Conservation (phyloP, 2,113 vertebrate genomes). For the Xiphophorus couchianus region DNA sequence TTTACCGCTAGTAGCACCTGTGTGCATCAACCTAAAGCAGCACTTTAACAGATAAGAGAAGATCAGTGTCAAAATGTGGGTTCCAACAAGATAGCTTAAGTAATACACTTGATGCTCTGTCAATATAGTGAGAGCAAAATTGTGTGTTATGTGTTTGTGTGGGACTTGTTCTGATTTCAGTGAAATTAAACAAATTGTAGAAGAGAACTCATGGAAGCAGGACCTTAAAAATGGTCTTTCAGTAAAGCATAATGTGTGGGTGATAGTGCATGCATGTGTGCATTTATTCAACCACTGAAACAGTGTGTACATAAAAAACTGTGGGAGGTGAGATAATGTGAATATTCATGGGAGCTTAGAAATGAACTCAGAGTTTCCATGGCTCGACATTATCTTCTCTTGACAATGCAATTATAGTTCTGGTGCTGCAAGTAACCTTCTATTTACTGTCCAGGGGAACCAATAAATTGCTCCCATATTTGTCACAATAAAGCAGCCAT, state of each 20-base stretch:
- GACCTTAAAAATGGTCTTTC: conserved; percentile 62
- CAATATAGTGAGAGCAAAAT: conserved; percentile 26
- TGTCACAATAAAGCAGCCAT: conserved; percentile 77
- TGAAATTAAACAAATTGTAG: conserved; percentile 33
- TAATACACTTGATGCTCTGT: conserved; percentile 32
- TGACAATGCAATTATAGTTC: conserved; percentile 80
- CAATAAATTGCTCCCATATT: conserved; percentile 77
- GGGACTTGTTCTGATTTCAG: conserved; percentile 23
- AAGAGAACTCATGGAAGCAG: conserved; percentile 43
- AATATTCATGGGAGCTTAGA: conserved; percentile 40
- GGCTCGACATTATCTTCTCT: conserved; percentile 62
- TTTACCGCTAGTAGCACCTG: neutral
- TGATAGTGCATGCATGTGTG: conserved; percentile 3
- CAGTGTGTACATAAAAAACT: conserved; percentile 25
- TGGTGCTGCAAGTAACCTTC: conserved; percentile 74
- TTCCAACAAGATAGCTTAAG: conserved; percentile 20
- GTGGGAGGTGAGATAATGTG: conserved; percentile 32
- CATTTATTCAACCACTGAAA: conserved; percentile 2
- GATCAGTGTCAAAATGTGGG: conserved; percentile 17
- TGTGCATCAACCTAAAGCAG: conserved; percentile 1
- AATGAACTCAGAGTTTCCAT: conserved; percentile 50
- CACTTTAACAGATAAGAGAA: conserved; percentile 16
- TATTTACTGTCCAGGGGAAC: conserved; percentile 78
- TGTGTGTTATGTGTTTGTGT: conserved; percentile 23
- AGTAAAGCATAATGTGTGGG: conserved; percentile 3